These are phyloP conservation scores for Arvicanthis niloticus DNA, from an alignment of 2,113 vertebrate genomes.

Conservation along the genomic window DNA sequence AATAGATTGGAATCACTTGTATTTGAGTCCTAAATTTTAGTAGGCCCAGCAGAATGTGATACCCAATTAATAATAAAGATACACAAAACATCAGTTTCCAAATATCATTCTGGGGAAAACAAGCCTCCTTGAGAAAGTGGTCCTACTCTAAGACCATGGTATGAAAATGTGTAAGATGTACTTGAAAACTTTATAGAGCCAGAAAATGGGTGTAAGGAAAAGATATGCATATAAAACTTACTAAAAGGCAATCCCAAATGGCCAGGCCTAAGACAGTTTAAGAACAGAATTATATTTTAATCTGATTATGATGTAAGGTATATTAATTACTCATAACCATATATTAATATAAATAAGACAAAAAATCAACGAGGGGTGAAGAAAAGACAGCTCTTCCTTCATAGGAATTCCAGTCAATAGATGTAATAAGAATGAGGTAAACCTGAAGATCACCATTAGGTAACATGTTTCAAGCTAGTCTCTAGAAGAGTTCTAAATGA, in stretches of 20 bases:
- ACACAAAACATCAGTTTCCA: background rate
- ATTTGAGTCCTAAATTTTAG: background rate
- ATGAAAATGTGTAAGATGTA: background rate
- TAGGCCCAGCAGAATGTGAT: background rate
- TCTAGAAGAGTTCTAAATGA: background rate
- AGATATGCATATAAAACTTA: background rate
- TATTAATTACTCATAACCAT: background rate
- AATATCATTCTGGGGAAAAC: background rate
- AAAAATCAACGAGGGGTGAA: background rate
- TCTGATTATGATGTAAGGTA: background rate
- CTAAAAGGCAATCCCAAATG: background rate
- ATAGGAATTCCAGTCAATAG: background rate
- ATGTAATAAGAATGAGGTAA: background rate
- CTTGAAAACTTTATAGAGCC: background rate
- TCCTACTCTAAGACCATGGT: background rate
- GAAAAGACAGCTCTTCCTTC: background rate
- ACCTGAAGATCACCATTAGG: background rate
- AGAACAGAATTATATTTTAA: background rate
- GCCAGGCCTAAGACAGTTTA: background rate
- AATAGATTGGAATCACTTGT: background rate
- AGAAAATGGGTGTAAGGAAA: background rate
- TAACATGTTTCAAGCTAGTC: background rate
- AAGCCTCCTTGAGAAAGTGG: background rate
- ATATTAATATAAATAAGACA: background rate
- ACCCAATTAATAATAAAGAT: background rate